Conservation (phyloP, 2,888 invertebrate genomes). For the Liposcelis brunnea region DNA sequence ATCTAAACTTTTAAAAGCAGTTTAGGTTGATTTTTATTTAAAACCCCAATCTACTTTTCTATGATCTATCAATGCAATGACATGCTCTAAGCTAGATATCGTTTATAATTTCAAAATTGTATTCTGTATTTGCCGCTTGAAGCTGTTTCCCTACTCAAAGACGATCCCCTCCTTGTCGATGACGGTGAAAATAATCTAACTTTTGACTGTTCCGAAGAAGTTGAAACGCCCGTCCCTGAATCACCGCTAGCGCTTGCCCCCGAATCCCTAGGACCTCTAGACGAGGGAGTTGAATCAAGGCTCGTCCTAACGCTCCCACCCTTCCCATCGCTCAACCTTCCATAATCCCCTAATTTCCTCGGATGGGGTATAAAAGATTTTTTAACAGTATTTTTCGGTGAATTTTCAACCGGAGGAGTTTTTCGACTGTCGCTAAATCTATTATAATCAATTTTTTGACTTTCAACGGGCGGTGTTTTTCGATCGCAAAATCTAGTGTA, state of each 20-base stretch:
- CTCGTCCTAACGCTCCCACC: slow-evolving; percentile 21
- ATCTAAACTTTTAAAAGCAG: no score
- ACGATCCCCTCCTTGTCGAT: no score
- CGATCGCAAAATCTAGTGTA: neutral
- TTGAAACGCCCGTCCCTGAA: no score
- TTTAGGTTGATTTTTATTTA: no score
- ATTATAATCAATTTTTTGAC: neutral
- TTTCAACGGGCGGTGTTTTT: neutral
- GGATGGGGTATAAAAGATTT: slow-evolving; percentile 26
- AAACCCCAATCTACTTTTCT: no score
- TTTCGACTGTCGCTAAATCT: neutral
- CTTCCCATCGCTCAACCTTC: slow-evolving; percentile 33
- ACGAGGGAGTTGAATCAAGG: neutral
- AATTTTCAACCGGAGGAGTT: neutral
- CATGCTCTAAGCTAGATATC: no score
- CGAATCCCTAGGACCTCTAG: slow-evolving; percentile 8
- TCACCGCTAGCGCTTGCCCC: no score
- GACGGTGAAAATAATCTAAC: no score
- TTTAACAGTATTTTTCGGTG: slow-evolving; percentile 9
- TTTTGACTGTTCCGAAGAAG: no score
- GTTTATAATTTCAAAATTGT: slow-evolving; percentile 37
- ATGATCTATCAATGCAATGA: no score
- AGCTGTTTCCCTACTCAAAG: no score
- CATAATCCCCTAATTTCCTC: slow-evolving; percentile 38
- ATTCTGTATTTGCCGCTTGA: slow-evolving; percentile 42